Percentiles rank a stretch among this genome's conserved stretches.
Evolutionary conservation across 2,113 vertebrate species (phyloP).

Genomic region (Rhadina sibilatrix): DNA sequence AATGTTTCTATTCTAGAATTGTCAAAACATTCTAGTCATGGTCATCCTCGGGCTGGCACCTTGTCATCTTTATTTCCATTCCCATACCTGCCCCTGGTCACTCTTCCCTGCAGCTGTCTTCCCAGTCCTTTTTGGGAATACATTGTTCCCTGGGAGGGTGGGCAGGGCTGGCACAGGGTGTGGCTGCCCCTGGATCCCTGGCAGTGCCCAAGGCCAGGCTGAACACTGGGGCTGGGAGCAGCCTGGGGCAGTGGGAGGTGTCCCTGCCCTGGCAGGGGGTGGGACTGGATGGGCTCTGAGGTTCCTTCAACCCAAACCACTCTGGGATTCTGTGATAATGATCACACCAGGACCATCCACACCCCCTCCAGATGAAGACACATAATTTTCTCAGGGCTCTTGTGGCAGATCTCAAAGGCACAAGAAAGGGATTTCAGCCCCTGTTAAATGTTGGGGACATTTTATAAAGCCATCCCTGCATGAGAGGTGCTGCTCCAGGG

Average conservation of each 20-base stretch:
- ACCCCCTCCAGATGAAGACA: background rate
- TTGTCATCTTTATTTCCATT: background rate
- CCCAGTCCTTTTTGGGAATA: background rate
- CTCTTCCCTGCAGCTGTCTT: background rate
- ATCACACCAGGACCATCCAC: background rate
- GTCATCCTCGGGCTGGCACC: background rate
- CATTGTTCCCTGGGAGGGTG: rapidly evolving
- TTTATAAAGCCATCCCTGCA: background rate
- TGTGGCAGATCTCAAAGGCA: background rate
- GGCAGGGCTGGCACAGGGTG: background rate
- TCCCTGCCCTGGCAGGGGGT: background rate
- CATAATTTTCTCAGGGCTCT: background rate
- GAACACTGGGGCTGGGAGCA: background rate
- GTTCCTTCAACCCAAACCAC: background rate
- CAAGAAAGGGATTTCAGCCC: background rate
- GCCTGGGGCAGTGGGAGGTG: background rate
- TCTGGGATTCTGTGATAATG: background rate
- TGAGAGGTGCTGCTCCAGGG: background rate
- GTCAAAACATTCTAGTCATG: background rate
- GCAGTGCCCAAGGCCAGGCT: rapidly evolving
- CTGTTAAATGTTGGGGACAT: background rate
- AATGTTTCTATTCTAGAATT: background rate
- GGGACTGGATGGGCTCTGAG: background rate
- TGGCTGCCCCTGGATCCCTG: background rate
- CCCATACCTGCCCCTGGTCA: background rate